phyloP scores from a whole-genome alignment of 2,113 vertebrate genomes.

The Danio rerio region DNA sequence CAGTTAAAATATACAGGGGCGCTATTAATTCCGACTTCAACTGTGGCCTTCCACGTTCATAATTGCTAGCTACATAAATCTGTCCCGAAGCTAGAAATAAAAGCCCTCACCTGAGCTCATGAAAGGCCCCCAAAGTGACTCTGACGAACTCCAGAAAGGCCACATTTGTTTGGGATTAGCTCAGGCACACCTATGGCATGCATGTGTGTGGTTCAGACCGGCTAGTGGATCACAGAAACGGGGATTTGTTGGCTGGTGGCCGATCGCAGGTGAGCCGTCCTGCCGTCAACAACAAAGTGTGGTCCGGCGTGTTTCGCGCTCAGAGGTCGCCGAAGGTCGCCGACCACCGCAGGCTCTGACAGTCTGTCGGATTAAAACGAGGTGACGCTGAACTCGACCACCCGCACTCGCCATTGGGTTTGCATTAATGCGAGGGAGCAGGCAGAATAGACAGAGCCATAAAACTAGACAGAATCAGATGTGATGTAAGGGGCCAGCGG shows the following conservation, averaged over 20 bases:
- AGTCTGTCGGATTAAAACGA: conserved; percentile 81
- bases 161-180: conserved; percentile 64
- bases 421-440: conserved; percentile 75
- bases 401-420: conserved; percentile 78
- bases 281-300: conserved; percentile 72
- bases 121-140: conserved; percentile 45
- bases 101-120: conserved; percentile 51
- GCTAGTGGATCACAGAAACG: conserved; percentile 65
- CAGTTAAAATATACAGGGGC: too few relatives aligned
- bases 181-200: conserved; percentile 34
- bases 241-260: conserved; percentile 73
- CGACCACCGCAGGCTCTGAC: conserved; percentile 66
- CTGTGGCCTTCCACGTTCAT: conserved; percentile 22
- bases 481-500: conserved; percentile 71
- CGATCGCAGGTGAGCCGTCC: conserved; percentile 74
- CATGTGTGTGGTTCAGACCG: conserved; percentile 50
- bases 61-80: conserved; percentile 56
- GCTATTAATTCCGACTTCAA: too few relatives aligned
- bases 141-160: conserved; percentile 59
- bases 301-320: conserved; percentile 68
- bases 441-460: conserved; percentile 72
- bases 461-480: conserved; percentile 79
- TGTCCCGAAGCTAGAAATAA: conserved; percentile 46
- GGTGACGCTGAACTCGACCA: conserved; percentile 75
- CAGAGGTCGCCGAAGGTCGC: conserved; percentile 71